Evolutionary conservation across 2,797 vertebrate genomes (phyloP).

Genomic region (Sebastes cheni): DNA sequence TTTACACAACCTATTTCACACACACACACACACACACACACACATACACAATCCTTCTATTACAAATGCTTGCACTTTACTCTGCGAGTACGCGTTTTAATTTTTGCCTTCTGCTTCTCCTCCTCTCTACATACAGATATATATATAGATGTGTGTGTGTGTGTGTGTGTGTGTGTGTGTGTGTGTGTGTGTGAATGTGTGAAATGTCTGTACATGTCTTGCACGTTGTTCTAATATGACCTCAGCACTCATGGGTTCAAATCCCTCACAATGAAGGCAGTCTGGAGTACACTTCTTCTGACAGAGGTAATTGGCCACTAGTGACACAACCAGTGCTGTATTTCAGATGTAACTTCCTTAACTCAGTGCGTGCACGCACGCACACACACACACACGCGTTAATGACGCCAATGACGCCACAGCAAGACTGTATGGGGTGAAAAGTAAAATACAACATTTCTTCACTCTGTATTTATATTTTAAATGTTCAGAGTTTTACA

Average conservation of each 20-base stretch:
- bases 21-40: conserved; percentile 80
- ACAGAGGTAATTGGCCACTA: conserved; percentile 86
- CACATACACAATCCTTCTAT: conserved; percentile 85
- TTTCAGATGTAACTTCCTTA: conserved; percentile 68
- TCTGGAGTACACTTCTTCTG: conserved; percentile 70
- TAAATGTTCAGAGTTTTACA: not conserved
- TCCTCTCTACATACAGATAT: not conserved
- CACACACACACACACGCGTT: not conserved
- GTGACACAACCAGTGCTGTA: conserved; percentile 77
- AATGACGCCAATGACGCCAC: not conserved
- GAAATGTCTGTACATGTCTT: not conserved
- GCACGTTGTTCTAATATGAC: conserved; percentile 70
- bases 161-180: not conserved
- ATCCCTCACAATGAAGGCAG: conserved; percentile 78
- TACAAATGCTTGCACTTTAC: conserved; percentile 83
- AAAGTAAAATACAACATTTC: not conserved
- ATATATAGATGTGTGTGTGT: not conserved
- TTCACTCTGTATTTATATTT: not conserved
- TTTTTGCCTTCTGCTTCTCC: not conserved
- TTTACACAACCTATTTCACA: conserved; percentile 89
- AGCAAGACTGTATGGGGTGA: not conserved
- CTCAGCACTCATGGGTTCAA: conserved; percentile 76
- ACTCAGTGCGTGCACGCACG: not conserved
- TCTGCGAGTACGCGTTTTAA: conserved; percentile 59
- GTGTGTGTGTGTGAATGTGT: conserved; percentile 1